Conservation (phyloP, 2,797 vertebrate species). For the Anisognathus igniventris region DNA sequence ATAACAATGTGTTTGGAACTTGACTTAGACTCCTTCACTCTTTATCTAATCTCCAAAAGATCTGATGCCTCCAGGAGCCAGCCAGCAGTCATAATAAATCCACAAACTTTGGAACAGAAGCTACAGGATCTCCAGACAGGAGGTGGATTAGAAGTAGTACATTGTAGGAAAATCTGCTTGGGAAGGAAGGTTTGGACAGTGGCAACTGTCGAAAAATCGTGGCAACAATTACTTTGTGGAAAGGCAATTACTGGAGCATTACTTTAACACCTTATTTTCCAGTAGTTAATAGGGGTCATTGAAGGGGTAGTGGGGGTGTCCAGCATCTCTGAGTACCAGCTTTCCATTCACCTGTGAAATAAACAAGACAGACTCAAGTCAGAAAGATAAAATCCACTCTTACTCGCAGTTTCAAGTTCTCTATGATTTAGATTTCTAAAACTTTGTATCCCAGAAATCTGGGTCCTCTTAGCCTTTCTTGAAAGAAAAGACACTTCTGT, state of each 20-base stretch:
- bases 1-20: neutral
- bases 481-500: neutral
- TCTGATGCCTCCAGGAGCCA: neutral
- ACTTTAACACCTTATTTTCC: neutral
- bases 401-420: neutral
- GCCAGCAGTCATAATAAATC: neutral
- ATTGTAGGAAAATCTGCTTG: neutral
- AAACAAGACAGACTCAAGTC: slow-evolving; percentile 31
- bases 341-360: slow-evolving; percentile 85
- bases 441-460: neutral
- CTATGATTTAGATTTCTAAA: neutral
- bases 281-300: slow-evolving; percentile 86
- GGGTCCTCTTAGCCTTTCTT: neutral
- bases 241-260: neutral
- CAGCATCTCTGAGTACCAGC: slow-evolving; percentile 86
- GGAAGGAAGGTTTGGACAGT: neutral
- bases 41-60: neutral
- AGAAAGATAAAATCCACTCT: neutral
- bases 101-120: neutral
- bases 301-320: slow-evolving; percentile 92
- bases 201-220: neutral
- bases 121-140: neutral
- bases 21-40: neutral
- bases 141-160: neutral
- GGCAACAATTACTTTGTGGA: neutral